phyloP scores from a whole-genome alignment of 2,888 invertebrate species.

The Thereva unica region DNA sequence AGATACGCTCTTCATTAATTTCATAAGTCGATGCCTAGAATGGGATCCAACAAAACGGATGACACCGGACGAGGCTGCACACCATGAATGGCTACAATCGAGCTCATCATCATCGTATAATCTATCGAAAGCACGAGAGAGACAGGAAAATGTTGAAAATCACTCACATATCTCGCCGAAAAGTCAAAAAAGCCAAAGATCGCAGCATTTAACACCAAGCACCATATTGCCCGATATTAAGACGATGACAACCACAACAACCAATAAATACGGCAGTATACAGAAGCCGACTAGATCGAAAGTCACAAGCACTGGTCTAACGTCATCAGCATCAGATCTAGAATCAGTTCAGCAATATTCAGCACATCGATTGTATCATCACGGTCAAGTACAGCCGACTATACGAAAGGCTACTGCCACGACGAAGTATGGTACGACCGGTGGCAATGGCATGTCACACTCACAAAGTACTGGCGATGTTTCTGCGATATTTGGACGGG shows the following conservation, averaged over 20 bases:
- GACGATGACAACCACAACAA: constrained; percentile 48
- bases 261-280: constrained; percentile 56
- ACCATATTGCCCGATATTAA: constrained; percentile 57
- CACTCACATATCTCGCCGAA: constrained; percentile 51
- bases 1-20: constrained; percentile 88
- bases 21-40: constrained; percentile 86
- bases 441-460: constrained; percentile 60
- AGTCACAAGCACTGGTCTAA: constrained; percentile 51
- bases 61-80: constrained; percentile 87
- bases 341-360: constrained; percentile 58
- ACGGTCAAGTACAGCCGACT: constrained; percentile 50
- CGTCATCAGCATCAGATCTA: constrained; percentile 54
- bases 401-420: constrained; percentile 46
- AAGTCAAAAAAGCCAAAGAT: constrained; percentile 44
- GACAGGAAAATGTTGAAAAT: constrained; percentile 44
- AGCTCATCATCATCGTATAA: constrained; percentile 59
- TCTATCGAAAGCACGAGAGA: constrained; percentile 44
- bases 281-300: constrained; percentile 56
- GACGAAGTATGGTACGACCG: constrained; percentile 18
- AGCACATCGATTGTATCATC: constrained; percentile 56
- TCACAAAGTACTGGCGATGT: constrained; percentile 70
- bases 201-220: constrained; percentile 49
- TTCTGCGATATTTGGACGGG: constrained; percentile 66
- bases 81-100: constrained; percentile 82
- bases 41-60: constrained; percentile 92